Conservation (phyloP, 2,888 invertebrate species). For the Drepanosiphum platanoidis region DNA sequence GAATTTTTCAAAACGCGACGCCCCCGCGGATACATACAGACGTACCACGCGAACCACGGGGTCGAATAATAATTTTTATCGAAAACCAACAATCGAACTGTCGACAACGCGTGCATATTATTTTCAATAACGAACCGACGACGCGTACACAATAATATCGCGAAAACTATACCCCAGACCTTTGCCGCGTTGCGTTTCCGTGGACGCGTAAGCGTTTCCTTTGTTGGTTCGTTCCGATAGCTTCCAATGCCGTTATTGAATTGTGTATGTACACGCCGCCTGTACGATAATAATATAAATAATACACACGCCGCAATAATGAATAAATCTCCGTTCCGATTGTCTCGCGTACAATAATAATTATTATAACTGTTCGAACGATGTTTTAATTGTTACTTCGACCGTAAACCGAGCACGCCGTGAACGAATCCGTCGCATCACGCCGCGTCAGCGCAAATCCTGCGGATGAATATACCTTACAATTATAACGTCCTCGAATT, state of each 20-base stretch:
- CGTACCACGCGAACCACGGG: too few species aligned
- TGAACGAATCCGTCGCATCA: background rate
- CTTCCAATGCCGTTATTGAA: background rate
- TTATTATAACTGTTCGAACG: background rate
- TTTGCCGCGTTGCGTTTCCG: too few species aligned
- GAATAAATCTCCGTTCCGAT: background rate
- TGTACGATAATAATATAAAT: background rate
- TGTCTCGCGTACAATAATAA: background rate
- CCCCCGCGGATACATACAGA: too few species aligned
- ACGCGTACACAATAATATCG: too few species aligned
- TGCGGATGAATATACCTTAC: too few species aligned
- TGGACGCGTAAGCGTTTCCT: background rate
- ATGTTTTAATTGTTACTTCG: background rate
- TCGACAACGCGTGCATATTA: too few species aligned
- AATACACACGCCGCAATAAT: background rate
- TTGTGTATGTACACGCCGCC: background rate
- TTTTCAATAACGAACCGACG: too few species aligned
- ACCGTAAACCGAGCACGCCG: background rate
- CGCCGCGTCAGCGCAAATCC: background rate
- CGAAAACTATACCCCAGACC: too few species aligned
- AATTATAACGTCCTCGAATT: too few species aligned
- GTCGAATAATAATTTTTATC: too few species aligned
- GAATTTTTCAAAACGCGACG: too few species aligned
- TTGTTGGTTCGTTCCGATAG: background rate
- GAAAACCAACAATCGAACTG: too few species aligned